Conservation (phyloP, 92 coral and sea anemone genomes). For the Scolanthus callimorphus region DNA sequence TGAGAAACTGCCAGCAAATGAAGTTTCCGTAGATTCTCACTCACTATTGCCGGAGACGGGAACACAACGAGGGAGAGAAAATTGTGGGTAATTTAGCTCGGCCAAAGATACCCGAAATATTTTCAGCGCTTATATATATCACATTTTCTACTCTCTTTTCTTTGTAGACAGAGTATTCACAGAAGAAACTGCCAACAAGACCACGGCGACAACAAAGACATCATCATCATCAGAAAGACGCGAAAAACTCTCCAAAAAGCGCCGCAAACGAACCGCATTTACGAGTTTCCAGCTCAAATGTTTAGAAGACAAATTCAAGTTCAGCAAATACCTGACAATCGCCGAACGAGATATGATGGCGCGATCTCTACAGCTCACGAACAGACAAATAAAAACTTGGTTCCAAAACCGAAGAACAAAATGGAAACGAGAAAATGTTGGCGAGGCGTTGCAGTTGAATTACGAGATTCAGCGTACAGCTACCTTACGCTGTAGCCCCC, state of each 20-base stretch:
- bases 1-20: too few relatives aligned
- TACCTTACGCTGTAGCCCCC: slow-evolving; percentile 66
- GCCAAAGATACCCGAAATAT: too few relatives aligned
- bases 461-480: slow-evolving; percentile 80
- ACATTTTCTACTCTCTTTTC: background rate
- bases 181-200: slow-evolving; percentile 13
- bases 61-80: too few relatives aligned
- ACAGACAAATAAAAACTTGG: slow-evolving; percentile 98
- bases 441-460: slow-evolving; percentile 89
- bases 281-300: slow-evolving; percentile 96
- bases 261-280: slow-evolving; percentile 92
- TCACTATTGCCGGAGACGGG: too few relatives aligned
- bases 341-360: slow-evolving; percentile 97
- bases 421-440: slow-evolving; percentile 97
- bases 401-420: slow-evolving; percentile 97
- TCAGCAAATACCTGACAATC: slow-evolving; percentile 94
- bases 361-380: slow-evolving; percentile 89
- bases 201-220: background rate
- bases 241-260: slow-evolving; percentile 46
- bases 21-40: too few relatives aligned
- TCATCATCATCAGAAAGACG: slow-evolving; percentile 15
- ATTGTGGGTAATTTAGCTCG: too few relatives aligned
- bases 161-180: slow-evolving; percentile 14
- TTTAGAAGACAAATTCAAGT: slow-evolving; percentile 92
- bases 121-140: too few relatives aligned